Evolutionary conservation across 2,113 vertebrate genomes (phyloP).

Genomic region (Arvicanthis niloticus): DNA sequence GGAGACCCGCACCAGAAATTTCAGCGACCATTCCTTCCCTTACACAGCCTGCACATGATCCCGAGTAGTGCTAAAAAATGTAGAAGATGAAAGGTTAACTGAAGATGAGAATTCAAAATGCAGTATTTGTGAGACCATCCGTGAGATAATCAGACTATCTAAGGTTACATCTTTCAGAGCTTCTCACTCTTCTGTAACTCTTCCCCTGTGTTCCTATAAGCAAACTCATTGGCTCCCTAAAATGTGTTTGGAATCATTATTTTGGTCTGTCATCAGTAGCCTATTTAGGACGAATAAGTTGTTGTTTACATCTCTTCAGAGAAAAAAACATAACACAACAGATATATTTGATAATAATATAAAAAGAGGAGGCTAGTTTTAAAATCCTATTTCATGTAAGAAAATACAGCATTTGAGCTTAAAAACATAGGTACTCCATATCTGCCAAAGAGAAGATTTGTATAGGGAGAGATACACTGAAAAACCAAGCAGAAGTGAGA

Average conservation of each 20-base stretch:
- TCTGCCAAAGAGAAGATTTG: not conserved
- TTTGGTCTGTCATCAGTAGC: not conserved
- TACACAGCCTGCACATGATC: not conserved
- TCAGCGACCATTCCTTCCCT: no score
- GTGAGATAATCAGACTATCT: no score
- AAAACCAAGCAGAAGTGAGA: not conserved
- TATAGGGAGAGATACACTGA: not conserved
- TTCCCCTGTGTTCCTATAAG: not conserved
- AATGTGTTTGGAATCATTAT: not conserved
- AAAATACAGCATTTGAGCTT: constrained; percentile 38
- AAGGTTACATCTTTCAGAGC: not conserved
- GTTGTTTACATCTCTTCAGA: not conserved
- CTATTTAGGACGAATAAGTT: not conserved
- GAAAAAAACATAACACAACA: not conserved
- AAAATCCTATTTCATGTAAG: not conserved
- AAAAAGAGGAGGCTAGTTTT: not conserved
- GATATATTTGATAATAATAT: not conserved
- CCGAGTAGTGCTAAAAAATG: not conserved
- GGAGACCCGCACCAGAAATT: not conserved
- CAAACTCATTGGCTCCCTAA: not conserved
- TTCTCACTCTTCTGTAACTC: not conserved
- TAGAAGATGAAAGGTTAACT: not conserved
- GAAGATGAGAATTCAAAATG: not conserved
- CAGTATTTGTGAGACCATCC: not conserved
- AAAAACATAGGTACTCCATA: not conserved